Evolutionary conservation across 1,140 invertebrate genomes (phyloP).

Genomic region (Macrobrachium rosenbergii): DNA sequence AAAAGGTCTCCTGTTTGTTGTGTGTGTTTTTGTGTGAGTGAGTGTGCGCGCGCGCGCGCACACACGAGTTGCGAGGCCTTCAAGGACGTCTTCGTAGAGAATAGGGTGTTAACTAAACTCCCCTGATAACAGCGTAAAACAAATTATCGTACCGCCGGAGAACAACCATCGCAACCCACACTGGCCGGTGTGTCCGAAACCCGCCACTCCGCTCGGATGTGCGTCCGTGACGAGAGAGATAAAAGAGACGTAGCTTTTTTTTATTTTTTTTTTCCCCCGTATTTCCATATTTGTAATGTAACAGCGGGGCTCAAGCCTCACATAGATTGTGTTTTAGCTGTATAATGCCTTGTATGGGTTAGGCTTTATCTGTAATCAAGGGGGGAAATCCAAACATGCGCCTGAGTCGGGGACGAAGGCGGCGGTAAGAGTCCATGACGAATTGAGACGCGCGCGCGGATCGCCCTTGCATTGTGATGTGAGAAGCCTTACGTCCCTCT

Average conservation of each 20-base stretch:
- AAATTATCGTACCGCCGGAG: slow-evolving; percentile 47
- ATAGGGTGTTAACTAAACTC: slow-evolving; percentile 49
- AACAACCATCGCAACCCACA: slow-evolving; percentile 19
- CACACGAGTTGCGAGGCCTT: not conserved
- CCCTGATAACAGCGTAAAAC: slow-evolving; percentile 43
- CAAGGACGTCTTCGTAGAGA: slow-evolving; percentile 37
- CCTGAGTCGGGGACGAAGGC: not conserved
- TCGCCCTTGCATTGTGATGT: slow-evolving; percentile 14
- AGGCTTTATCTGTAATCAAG: not conserved
- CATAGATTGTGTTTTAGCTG: no score
- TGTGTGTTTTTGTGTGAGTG: no score
- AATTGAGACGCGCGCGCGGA: slow-evolving; percentile 48
- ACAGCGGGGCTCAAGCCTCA: no score
- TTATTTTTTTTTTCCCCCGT: no score
- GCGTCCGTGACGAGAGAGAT: no score
- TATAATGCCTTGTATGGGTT: no score
- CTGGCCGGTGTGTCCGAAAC: not conserved
- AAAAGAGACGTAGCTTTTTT: no score
- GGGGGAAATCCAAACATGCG: not conserved
- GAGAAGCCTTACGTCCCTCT: slow-evolving; percentile 19
- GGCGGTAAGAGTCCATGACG: slow-evolving; percentile 39
- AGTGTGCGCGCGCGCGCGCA: no score
- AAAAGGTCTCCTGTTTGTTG: no score
- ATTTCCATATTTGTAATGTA: no score
- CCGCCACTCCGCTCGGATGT: not conserved